These are phyloP conservation scores for Drosophila subsilvestris DNA, from an alignment of 2,888 invertebrate species.

Conservation along the genomic window DNA sequence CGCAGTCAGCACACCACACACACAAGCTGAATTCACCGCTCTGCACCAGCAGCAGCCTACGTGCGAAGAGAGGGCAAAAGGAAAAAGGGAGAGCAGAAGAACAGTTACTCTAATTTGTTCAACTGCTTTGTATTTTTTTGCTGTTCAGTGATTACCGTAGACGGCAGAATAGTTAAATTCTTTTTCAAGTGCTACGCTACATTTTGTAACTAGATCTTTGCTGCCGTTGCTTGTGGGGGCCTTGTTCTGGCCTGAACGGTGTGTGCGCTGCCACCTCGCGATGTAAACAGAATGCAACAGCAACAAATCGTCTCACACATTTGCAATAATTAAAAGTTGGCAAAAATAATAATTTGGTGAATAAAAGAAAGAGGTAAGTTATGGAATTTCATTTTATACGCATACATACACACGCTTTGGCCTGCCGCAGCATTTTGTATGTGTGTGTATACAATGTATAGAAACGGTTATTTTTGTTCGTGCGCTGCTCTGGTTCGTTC, in stretches of 20 bases:
- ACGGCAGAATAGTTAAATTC: background rate
- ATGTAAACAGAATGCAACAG: conserved; percentile 28
- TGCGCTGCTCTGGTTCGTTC: background rate
- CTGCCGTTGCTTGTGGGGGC: background rate
- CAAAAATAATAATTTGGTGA: conserved; percentile 23
- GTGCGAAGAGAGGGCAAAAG: conserved; percentile 1
- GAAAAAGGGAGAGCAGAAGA: conserved; percentile 25
- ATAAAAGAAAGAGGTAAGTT: conserved; percentile 9
- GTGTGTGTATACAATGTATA: background rate
- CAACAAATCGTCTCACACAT: background rate
- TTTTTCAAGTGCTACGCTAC: background rate
- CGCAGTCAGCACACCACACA: conserved; percentile 50
- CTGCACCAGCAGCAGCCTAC: background rate
- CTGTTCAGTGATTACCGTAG: background rate
- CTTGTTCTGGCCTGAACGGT: background rate
- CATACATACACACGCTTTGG: background rate
- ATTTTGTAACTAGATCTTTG: background rate
- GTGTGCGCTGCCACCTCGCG: background rate
- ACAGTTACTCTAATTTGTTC: conserved; percentile 8
- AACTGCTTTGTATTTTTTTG: background rate
- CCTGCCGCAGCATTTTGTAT: background rate
- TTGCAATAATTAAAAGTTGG: conserved; percentile 7
- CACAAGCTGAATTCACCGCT: conserved; percentile 15
- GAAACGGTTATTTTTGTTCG: conserved; percentile 19
- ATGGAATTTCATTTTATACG: background rate